A percentile compares a stretch with the other conserved stretches of the same genome.
These are phyloP conservation scores for Cacoxenus indagator DNA, from an alignment of 2,888 invertebrate genomes.

Conservation along the genomic window DNA sequence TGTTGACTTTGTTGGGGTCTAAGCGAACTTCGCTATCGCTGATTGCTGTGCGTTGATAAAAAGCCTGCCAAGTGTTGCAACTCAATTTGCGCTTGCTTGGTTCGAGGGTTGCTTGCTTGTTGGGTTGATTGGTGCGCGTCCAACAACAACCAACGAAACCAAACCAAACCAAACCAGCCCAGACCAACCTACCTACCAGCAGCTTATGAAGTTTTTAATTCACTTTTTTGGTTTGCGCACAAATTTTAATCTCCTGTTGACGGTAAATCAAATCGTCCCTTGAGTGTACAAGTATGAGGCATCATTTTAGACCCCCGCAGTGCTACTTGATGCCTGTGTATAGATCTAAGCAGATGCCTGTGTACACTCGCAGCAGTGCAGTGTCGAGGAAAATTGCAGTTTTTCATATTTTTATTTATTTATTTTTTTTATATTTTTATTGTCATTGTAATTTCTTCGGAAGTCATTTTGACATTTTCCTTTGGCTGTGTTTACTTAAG, in stretches of 20 bases:
- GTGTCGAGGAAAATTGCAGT: slow-evolving; percentile 13
- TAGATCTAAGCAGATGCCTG: neutral
- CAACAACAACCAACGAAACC: too few relatives aligned
- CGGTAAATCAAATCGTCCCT: slow-evolving; percentile 61
- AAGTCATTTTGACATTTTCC: slow-evolving; percentile 62
- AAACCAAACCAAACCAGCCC: too few relatives aligned
- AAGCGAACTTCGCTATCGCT: neutral
- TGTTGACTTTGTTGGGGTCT: slow-evolving; percentile 6
- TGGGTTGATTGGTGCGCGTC: neutral
- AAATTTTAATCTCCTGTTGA: slow-evolving; percentile 61
- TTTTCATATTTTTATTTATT: too few relatives aligned
- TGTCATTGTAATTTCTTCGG: slow-evolving; percentile 46
- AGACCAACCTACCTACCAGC: neutral
- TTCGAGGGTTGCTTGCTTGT: slow-evolving; percentile 1
- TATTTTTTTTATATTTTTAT: slow-evolving; percentile 45
- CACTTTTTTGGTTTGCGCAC: slow-evolving; percentile 51
- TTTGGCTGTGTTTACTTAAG: neutral
- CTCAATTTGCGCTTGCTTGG: slow-evolving; percentile 48
- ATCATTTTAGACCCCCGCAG: slow-evolving; percentile 28
- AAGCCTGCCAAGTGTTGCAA: slow-evolving; percentile 63
- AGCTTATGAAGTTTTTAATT: slow-evolving; percentile 58
- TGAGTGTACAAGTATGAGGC: slow-evolving; percentile 46
- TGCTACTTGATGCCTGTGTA: neutral
- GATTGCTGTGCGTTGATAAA: slow-evolving; percentile 63
- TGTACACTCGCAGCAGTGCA: neutral